Evolutionary conservation across 92 coral and sea anemone species (phyloP).

Genomic region (Chrysogorgia sp.): DNA sequence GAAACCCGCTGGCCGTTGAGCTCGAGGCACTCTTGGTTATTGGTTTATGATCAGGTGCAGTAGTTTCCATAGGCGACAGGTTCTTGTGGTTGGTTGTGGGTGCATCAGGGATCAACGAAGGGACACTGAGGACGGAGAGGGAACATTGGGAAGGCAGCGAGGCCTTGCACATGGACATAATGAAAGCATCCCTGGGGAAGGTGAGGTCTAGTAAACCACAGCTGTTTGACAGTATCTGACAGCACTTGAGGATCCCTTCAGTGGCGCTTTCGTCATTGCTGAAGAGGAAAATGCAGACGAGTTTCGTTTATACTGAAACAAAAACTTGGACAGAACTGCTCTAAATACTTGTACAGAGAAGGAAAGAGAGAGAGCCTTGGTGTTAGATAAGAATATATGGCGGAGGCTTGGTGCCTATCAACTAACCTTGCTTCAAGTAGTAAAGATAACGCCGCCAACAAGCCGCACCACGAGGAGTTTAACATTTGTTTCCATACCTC

Average conservation of each 20-base stretch:
- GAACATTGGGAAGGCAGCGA: constrained; percentile 98
- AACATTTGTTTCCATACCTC: constrained; percentile 84
- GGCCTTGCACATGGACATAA: constrained; percentile 92
- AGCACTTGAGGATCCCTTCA: constrained; percentile 87
- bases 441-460: constrained; percentile 84
- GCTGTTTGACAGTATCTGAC: constrained; percentile 80
- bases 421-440: constrained; percentile 91
- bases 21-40: constrained; percentile 53
- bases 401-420: too few relatives aligned
- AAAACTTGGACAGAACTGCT: neutral
- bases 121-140: constrained; percentile 89
- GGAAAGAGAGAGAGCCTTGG: too few relatives aligned
- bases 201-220: constrained; percentile 88
- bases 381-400: too few relatives aligned
- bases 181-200: constrained; percentile 96
- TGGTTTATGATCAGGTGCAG: constrained; percentile 43
- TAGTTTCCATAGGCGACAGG: constrained; percentile 6
- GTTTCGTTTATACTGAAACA: neutral
- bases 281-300: constrained; percentile 6
- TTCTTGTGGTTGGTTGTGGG: constrained; percentile 62
- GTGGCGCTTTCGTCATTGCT: constrained; percentile 94
- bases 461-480: constrained; percentile 95
- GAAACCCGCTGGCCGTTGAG: constrained; percentile 70
- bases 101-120: constrained; percentile 79
- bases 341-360: too few relatives aligned